phyloP scores from a whole-genome alignment of 2,113 vertebrate species.

The Telmatochromis brichardi region DNA sequence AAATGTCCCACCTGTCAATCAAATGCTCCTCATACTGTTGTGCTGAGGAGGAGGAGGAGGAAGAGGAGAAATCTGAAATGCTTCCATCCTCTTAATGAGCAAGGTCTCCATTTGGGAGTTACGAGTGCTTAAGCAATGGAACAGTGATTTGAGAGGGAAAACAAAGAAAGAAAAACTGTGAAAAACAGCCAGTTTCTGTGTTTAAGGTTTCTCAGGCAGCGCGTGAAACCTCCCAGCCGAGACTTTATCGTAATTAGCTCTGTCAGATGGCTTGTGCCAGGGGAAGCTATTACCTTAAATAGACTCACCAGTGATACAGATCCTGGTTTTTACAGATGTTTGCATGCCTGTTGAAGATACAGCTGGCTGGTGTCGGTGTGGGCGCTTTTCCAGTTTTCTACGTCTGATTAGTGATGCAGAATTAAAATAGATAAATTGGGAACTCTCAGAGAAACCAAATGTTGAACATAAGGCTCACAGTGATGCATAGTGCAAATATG shows the following conservation, averaged over 20 bases:
- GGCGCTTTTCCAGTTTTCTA: constrained; percentile 25
- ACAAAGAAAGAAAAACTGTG: constrained; percentile 33
- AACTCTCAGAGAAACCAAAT: not conserved
- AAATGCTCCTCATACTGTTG: constrained; percentile 1
- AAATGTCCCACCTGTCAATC: constrained; percentile 64
- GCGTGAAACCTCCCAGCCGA: constrained; percentile 52
- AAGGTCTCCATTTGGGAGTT: constrained; percentile 46
- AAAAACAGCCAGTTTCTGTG: constrained; percentile 34
- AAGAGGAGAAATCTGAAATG: constrained; percentile 9
- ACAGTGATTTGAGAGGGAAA: constrained; percentile 51
- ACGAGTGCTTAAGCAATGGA: constrained; percentile 52
- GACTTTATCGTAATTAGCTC: constrained; percentile 64
- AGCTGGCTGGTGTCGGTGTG: constrained; percentile 38
- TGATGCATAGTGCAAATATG: not conserved
- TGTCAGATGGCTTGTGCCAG: constrained; percentile 62
- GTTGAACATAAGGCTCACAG: not conserved
- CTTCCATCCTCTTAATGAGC: constrained; percentile 59
- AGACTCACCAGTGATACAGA: constrained; percentile 55
- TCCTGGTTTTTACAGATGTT: constrained; percentile 63
- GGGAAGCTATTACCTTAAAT: constrained; percentile 67
- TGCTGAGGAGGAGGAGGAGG: not conserved
- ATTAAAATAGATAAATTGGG: constrained; percentile 39
- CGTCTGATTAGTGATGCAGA: constrained; percentile 41
- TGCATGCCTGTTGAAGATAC: constrained; percentile 53
- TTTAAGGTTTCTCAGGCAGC: constrained; percentile 45